phyloP scores from a whole-genome alignment of 2,113 vertebrate species.

The Forbesichthys papilliferus region DNA sequence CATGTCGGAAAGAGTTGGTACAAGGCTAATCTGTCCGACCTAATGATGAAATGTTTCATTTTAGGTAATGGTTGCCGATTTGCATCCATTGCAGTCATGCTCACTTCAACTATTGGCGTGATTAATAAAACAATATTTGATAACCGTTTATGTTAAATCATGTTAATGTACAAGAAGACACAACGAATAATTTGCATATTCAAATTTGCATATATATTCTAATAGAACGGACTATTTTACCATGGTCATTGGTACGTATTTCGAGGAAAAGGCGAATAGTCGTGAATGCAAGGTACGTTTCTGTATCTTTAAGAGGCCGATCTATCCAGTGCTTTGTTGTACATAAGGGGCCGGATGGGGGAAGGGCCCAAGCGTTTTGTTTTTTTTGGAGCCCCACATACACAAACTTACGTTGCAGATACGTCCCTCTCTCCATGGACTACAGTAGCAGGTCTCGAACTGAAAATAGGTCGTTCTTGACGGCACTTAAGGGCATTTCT shows the following conservation, averaged over 20 bases:
- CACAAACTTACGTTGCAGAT: conserved; percentile 63
- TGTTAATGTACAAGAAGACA: too few species aligned
- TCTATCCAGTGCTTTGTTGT: conserved; percentile 47
- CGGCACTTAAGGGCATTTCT: conserved; percentile 38
- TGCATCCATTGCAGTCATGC: too few species aligned
- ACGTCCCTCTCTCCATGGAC: conserved; percentile 59
- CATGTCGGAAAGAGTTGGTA: background rate
- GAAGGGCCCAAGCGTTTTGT: conserved; percentile 48
- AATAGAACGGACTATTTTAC: background rate
- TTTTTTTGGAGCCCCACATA: conserved; percentile 27
- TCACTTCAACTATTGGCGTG: too few species aligned
- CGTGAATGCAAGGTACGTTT: background rate
- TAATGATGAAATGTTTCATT: too few species aligned
- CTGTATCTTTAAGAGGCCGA: conserved; percentile 71
- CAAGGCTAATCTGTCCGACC: too few species aligned
- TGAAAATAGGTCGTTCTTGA: conserved; percentile 51
- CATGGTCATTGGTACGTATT: background rate
- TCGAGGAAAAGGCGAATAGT: background rate
- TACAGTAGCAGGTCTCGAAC: conserved; percentile 46
- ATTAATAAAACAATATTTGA: too few species aligned
- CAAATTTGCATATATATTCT: too few species aligned
- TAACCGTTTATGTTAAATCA: too few species aligned
- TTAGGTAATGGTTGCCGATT: too few species aligned
- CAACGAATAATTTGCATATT: too few species aligned
- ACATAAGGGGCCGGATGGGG: conserved; percentile 45